These are phyloP conservation scores for Cotesia congregata DNA, from an alignment of 2,888 invertebrate species.

Conservation along the genomic window DNA sequence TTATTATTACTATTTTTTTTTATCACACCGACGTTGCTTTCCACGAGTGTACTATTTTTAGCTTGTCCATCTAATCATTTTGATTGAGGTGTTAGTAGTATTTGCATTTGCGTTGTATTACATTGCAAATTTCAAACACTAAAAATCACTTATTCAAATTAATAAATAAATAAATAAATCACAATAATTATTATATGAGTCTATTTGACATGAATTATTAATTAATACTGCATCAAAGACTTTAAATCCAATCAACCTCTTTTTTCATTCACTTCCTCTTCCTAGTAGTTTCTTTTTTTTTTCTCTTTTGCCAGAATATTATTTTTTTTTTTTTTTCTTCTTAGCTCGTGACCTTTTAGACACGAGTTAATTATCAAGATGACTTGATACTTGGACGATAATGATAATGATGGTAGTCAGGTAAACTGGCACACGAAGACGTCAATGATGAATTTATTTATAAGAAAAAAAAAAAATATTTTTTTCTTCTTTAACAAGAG, in stretches of 20 bases:
- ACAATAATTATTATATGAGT: not conserved
- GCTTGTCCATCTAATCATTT: conserved; percentile 5
- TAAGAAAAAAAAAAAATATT: not conserved
- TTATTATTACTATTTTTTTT: not conserved
- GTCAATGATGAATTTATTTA: not conserved
- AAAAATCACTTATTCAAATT: not conserved
- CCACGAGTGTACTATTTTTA: conserved; percentile 9
- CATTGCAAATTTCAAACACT: not conserved
- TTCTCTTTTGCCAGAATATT: too few species aligned
- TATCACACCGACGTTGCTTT: not conserved
- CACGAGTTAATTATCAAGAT: conserved; percentile 1
- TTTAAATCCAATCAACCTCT: not conserved
- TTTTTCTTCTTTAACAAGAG: not conserved
- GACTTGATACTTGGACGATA: not conserved
- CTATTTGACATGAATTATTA: too few species aligned
- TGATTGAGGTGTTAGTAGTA: not conserved
- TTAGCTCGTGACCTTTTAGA: not conserved
- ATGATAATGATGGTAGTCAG: not conserved
- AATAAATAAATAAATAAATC: not conserved
- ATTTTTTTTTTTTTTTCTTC: not conserved
- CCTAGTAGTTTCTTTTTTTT: not conserved
- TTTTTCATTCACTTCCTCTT: not conserved
- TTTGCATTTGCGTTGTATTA: not conserved
- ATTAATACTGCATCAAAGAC: not conserved
- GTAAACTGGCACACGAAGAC: not conserved